These are phyloP conservation scores for Hippocampus zosterae DNA, from an alignment of 2,113 vertebrate species.

Conservation along the genomic window DNA sequence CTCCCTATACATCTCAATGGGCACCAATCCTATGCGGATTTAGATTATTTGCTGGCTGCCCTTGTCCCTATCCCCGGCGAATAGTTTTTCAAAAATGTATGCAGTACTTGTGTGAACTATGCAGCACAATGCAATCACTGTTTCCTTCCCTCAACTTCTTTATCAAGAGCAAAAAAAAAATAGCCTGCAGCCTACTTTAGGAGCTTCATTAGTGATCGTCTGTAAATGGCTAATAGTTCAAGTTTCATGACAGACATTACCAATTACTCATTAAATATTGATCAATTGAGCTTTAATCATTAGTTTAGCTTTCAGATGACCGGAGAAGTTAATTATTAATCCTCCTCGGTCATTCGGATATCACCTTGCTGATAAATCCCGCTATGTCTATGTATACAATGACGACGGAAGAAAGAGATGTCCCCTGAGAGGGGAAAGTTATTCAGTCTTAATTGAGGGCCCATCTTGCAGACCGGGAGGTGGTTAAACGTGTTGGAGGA, in stretches of 20 bases:
- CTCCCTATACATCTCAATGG: no score
- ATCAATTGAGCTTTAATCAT: constrained; percentile 15
- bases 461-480: constrained; percentile 61
- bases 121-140: neutral
- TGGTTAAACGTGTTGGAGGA: constrained; percentile 55
- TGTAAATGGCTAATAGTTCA: neutral
- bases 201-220: neutral
- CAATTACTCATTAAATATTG: constrained; percentile 15
- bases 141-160: neutral
- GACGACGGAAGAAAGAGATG: constrained; percentile 35
- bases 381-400: constrained; percentile 31
- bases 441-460: constrained; percentile 68
- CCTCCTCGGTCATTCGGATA: constrained; percentile 5
- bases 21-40: no score
- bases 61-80: no score
- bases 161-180: neutral
- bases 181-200: neutral
- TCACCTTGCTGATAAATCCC: neutral
- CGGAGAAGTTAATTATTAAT: constrained; percentile 23
- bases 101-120: neutral
- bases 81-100: neutral
- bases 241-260: neutral
- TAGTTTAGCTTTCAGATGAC: constrained; percentile 13
- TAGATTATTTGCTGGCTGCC: no score
- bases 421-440: constrained; percentile 59